phyloP scores from a whole-genome alignment of 1,140 invertebrate species.

The Propsilocerus akamusi region DNA sequence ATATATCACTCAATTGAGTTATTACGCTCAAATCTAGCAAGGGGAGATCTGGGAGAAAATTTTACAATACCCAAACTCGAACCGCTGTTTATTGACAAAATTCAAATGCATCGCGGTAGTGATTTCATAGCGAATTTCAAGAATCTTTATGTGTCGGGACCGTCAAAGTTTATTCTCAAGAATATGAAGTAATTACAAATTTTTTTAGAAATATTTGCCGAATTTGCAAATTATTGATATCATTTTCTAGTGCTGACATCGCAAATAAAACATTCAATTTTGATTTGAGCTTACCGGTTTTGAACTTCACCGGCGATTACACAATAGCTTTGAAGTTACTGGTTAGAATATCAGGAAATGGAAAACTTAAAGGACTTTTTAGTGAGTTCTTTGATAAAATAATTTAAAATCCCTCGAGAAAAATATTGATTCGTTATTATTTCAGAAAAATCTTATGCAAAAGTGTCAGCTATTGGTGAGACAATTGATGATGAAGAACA shows the following conservation, averaged over 20 bases:
- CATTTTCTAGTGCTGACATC: constrained; percentile 15
- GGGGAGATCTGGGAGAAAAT: constrained; percentile 25
- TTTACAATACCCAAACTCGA: constrained; percentile 17
- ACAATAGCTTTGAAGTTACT: constrained; percentile 26
- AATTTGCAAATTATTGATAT: not conserved
- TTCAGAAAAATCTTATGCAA: constrained; percentile 30
- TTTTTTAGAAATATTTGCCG: not conserved
- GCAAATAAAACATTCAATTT: constrained; percentile 21
- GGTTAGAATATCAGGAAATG: constrained; percentile 36
- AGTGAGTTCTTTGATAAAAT: not conserved
- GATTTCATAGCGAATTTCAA: constrained; percentile 19
- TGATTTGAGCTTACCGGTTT: constrained; percentile 21
- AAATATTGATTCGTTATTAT: not conserved
- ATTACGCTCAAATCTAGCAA: constrained; percentile 27
- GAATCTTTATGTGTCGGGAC: constrained; percentile 16
- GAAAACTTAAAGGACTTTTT: constrained; percentile 34
- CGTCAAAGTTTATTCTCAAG: constrained; percentile 20
- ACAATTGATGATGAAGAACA: constrained; percentile 31
- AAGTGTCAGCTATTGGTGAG: constrained; percentile 32
- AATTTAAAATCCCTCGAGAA: not conserved
- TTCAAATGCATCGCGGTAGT: constrained; percentile 14
- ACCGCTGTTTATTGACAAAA: constrained; percentile 18
- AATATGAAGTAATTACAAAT: constrained; percentile 14
- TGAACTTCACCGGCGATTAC: constrained; percentile 29
- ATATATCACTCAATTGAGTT: constrained; percentile 27